Conservation (phyloP, 2,113 vertebrate species). For the Barnardius zonarius region DNA sequence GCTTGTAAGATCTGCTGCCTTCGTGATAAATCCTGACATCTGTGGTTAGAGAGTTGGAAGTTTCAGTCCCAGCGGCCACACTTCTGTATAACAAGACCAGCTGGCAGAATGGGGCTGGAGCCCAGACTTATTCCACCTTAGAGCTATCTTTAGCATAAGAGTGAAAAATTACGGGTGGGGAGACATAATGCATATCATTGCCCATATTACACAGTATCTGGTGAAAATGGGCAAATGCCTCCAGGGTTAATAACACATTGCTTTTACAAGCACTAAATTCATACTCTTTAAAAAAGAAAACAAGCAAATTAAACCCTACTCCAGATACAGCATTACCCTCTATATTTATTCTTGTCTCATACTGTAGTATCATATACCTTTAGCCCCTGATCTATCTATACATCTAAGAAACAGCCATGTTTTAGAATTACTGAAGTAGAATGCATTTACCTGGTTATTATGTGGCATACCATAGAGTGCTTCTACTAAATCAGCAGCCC, state of each 20-base stretch:
- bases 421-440: conserved; percentile 11
- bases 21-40: background rate
- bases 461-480: conserved; percentile 94
- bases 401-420: background rate
- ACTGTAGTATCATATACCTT: background rate
- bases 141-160: background rate
- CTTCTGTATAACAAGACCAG: background rate
- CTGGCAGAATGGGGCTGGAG: background rate
- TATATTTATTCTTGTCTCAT: background rate
- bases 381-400: background rate
- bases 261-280: conserved; percentile 20
- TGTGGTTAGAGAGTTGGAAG: background rate
- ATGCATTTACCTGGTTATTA: conserved; percentile 88
- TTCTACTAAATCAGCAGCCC: conserved; percentile 93
- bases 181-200: background rate
- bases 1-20: background rate
- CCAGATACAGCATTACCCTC: background rate
- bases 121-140: background rate
- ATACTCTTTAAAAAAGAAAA: background rate
- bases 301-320: background rate
- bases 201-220: background rate
- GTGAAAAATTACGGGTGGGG: background rate
- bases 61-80: background rate
- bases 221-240: background rate
- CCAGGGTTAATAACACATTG: background rate